Evolutionary conservation across 2,113 vertebrate genomes (phyloP), one percentile per base, ranked within the genome.

Genomic region (Ibidorhyncha struthersii): DNA sequence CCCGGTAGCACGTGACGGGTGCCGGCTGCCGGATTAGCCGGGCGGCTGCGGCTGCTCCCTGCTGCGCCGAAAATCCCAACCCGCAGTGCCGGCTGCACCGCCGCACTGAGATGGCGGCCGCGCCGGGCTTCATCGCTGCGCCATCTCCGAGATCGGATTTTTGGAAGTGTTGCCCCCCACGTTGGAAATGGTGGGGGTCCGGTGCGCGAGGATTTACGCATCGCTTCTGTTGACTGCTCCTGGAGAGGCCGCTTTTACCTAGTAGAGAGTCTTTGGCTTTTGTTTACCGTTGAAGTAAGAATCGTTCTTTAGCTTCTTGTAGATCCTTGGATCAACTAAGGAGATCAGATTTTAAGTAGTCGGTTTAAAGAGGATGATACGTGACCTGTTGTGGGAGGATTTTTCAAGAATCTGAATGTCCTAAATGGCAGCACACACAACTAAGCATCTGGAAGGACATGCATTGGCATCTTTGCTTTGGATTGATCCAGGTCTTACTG

Each of bases 51-150:
- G 89, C 89, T 89, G 81, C 90, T 92, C 90, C 89, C 91, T 49
- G 81, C 96, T 93, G 93, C 82, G 87, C 91, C 94, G 69, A 84
- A 89, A 94, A 93, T 85, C 91, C 90, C 87, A 38, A 32, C 94
- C 96, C 94, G 96, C 94, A 96, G 90, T 96, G 96, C 96, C 40
- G 91, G 61, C 77, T 58, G 80, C 85, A 49, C 82, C 50, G 83
- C 91, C 50, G 94, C 95, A 89, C 94, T 83, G 93, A 91, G 92
- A 91, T 93, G 97, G 94, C 94, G 82, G 80, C 62, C 79, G 92
- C 61, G 47, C 58, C 62, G 86, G 81, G 49, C 84, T 70, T 38
- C 41, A 6, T 25, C 12, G 52, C 86, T 93, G 96, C 95, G 96
- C 89, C 93, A 93, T 92, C 77, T 43, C 90, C 50, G 21, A 12